phyloP scores from a whole-genome alignment of 92 coral and sea anemone species.

The Palythoa grandiflora region DNA sequence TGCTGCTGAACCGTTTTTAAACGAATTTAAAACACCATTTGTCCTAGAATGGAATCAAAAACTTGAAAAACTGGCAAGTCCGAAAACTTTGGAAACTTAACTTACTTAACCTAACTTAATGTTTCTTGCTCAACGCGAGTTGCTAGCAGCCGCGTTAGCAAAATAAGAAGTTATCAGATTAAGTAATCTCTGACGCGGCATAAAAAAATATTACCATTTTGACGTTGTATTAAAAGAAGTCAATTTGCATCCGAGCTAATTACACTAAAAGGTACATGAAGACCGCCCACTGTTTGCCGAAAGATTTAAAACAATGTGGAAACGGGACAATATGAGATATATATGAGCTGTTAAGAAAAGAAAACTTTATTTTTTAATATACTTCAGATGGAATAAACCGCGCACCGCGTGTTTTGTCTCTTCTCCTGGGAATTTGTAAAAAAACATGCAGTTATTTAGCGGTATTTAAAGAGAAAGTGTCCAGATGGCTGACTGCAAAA shows the following conservation, averaged over 20 bases:
- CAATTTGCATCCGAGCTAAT: conserved; percentile 62
- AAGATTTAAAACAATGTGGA: conserved; percentile 46
- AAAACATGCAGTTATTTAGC: neutral
- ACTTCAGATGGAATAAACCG: conserved; percentile 19
- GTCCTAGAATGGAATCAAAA: conserved; percentile 10
- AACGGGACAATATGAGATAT: conserved; percentile 66
- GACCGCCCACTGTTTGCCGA: conserved; percentile 64
- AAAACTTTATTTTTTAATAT: conserved; percentile 43
- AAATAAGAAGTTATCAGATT: neutral
- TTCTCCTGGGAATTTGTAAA: neutral
- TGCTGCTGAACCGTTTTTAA: neutral
- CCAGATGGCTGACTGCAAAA: conserved; percentile 32
- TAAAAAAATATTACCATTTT: conserved; percentile 36
- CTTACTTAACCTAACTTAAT: neutral
- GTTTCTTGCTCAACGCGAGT: neutral
- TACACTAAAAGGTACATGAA: conserved; percentile 52
- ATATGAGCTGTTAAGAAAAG: conserved; percentile 59
- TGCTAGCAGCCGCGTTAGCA: neutral
- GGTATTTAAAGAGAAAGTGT: conserved; percentile 28
- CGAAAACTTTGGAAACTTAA: conserved; percentile 6
- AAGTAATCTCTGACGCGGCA: conserved; percentile 2
- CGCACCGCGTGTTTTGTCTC: neutral
- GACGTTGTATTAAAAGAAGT: conserved; percentile 30
- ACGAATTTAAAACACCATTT: neutral
- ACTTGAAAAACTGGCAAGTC: neutral